phyloP scores from a whole-genome alignment of 1,140 invertebrate species.

The Trichonephila inaurata region DNA sequence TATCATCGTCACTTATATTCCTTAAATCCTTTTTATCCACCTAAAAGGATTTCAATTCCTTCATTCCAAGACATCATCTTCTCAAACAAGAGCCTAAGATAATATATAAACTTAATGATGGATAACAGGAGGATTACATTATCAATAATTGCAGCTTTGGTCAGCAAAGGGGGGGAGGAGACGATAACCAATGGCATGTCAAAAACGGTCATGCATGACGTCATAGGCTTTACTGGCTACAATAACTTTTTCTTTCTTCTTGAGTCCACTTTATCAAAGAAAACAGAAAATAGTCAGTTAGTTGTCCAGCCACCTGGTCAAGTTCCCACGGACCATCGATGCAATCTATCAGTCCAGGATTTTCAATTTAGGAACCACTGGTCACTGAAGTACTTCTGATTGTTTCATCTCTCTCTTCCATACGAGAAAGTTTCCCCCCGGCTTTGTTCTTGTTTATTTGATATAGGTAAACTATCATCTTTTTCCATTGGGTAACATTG shows the following conservation, averaged over 20 bases:
- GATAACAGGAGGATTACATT: background rate
- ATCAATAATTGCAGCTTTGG: background rate
- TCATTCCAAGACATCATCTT: no score
- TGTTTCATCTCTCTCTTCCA: conserved; percentile 38
- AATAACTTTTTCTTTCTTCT: background rate
- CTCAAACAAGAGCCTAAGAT: background rate
- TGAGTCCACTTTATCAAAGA: background rate
- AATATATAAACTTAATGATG: background rate
- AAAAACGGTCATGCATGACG: background rate
- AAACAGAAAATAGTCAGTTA: background rate
- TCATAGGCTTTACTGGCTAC: background rate
- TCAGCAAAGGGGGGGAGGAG: background rate
- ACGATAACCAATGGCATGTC: background rate
- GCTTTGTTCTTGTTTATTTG: conserved; percentile 23
- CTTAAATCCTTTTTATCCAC: no score
- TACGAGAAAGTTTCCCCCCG: background rate
- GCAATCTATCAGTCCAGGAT: conserved; percentile 49
- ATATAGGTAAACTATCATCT: conserved; percentile 46
- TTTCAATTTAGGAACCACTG: conserved; percentile 50
- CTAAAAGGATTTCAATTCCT: no score
- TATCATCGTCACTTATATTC: no score
- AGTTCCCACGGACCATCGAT: conserved; percentile 1
- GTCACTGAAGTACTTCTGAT: conserved; percentile 38
- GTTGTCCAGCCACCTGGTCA: conserved; percentile 5
- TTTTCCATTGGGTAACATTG: conserved; percentile 8